Conservation (phyloP, 2,113 vertebrate species). For the Pleuronectes platessa region DNA sequence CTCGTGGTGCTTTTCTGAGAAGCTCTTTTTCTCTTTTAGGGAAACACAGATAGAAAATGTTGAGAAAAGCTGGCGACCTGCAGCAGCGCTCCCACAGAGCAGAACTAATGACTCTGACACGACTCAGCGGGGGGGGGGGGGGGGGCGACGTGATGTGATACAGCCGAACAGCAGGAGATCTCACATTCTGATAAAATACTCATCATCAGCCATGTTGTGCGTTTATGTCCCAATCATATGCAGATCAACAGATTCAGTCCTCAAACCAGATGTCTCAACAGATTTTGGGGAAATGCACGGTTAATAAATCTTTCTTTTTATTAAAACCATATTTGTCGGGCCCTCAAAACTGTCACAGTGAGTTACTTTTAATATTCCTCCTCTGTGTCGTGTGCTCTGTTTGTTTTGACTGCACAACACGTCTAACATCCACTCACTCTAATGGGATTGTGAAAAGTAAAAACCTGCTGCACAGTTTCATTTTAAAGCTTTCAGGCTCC, state of each 20-base stretch:
- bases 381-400: neutral
- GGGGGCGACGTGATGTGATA: constrained; percentile 52
- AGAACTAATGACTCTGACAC: constrained; percentile 62
- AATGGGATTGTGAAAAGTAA: constrained; percentile 1
- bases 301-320: neutral
- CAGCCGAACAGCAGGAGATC: constrained; percentile 44
- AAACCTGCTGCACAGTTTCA: neutral
- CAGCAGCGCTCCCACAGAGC: constrained; percentile 32
- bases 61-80: constrained; percentile 24
- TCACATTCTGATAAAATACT: constrained; percentile 38
- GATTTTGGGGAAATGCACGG: neutral
- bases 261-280: constrained; percentile 21
- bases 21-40: constrained; percentile 69
- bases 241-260: constrained; percentile 24
- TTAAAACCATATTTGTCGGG: neutral
- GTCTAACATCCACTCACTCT: neutral
- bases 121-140: constrained; percentile 39
- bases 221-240: constrained; percentile 33
- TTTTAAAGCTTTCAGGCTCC: neutral
- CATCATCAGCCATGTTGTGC: constrained; percentile 16
- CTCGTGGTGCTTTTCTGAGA: constrained; percentile 17
- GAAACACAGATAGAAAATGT: constrained; percentile 28
- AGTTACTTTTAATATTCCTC: neutral
- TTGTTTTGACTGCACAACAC: constrained; percentile 1
- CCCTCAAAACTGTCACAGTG: neutral